Evolutionary conservation across 2,113 vertebrate genomes (phyloP), one percentile per base, ranked within the genome.

Genomic region (Phyllopteryx taeniolatus): DNA sequence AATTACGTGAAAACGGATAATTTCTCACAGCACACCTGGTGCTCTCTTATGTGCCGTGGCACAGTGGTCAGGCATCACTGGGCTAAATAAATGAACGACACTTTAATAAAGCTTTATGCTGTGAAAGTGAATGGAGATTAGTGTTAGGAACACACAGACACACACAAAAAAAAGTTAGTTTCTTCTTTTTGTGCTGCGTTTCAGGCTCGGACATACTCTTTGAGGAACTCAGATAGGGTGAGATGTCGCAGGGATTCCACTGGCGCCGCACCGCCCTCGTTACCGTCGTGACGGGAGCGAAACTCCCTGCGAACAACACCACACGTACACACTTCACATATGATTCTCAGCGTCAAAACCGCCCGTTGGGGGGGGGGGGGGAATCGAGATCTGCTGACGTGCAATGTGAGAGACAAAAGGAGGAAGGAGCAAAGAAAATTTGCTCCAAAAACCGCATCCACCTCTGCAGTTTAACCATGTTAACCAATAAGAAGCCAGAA

Each of bases 181-280:
- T 59, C 56, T 59, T 31, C 22, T 59, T 33, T 31, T 12, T 14
- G 56, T 31, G 12, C 56, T 59, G 56, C 22, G 11, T 59, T 11
- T 31, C 22, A 27, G 22, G 27, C 12, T 59, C 27, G 56, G 56
- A 93, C 93, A 73, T 94, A 94, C 93, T 94, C 93, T 93, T 94
- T 94, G 81, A 94, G 93, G 87, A 94, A 94, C 87, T 94, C 93
- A 63, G 92, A 92, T 79, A 94, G 87, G 15, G 93, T 94, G 85
- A 94, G 92, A 75, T 94, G 93, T 63, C 92, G 91, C 68, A 94
- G 92, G 51, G 93, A 92, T 81, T 92, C 90, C 53, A 87, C 80
- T 88, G 93, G 86, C 78, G 91, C 92, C 79, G 85, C 76, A 69
- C 83, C 88, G 82, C 86, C 88, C 74, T 93, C 92, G 20, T 94